phyloP scores from a whole-genome alignment of 2,113 vertebrate genomes.

The Chamaea fasciata region DNA sequence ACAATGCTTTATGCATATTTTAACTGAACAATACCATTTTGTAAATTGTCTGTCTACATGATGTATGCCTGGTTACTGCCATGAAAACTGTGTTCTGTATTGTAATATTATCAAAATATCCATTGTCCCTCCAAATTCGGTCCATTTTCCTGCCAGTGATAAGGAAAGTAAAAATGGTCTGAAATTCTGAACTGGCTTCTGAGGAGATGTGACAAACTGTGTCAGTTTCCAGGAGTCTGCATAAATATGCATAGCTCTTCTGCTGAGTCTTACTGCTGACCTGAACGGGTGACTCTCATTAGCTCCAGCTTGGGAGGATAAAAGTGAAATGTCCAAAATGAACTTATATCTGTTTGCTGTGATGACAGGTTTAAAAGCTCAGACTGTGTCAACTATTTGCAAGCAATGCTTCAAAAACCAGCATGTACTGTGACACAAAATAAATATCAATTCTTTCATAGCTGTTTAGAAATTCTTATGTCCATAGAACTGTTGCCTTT shows the following conservation, averaged over 20 bases:
- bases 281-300: background rate
- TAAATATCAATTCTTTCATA: background rate
- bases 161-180: background rate
- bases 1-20: conserved; percentile 57
- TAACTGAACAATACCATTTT: conserved; percentile 40
- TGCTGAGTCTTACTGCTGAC: background rate
- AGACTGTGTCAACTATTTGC: background rate
- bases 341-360: background rate
- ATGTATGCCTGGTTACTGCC: background rate
- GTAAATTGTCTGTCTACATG: conserved; percentile 50
- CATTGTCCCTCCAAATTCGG: background rate
- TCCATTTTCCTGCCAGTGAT: background rate
- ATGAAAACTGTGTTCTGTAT: background rate
- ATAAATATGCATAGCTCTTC: conserved; percentile 21
- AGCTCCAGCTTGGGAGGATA: background rate
- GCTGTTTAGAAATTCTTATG: background rate
- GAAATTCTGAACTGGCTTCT: background rate
- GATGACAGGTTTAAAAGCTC: background rate
- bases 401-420: background rate
- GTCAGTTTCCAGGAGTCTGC: background rate
- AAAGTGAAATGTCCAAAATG: background rate
- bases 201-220: background rate
- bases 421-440: background rate
- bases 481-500: background rate
- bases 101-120: background rate